A percentile compares a stretch with the other conserved stretches of the same genome.
These are phyloP conservation scores for Magallana gigas DNA, from an alignment of 1,140 invertebrate species.

Conservation along the genomic window DNA sequence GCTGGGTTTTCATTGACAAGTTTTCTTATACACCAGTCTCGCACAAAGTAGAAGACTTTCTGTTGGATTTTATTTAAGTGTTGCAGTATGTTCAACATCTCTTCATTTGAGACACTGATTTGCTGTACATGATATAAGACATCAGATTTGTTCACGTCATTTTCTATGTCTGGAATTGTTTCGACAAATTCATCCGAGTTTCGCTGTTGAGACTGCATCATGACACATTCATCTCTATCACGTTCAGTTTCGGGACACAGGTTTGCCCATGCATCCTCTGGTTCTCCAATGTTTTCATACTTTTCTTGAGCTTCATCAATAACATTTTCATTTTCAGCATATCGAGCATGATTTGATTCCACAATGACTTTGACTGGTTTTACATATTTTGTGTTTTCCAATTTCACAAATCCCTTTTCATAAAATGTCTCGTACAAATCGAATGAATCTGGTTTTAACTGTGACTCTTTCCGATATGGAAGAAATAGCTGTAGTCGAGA, in stretches of 20 bases:
- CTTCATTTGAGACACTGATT: not conserved
- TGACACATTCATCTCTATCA: too few species aligned
- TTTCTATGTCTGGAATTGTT: not conserved
- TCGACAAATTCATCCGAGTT: not conserved
- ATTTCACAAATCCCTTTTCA: constrained; percentile 45
- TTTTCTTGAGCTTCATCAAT: constrained; percentile 15
- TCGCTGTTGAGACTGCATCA: too few species aligned
- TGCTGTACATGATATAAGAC: not conserved
- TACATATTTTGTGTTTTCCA: not conserved
- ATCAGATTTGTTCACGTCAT: not conserved
- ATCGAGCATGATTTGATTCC: too few species aligned
- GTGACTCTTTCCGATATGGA: too few species aligned
- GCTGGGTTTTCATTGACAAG: constrained; percentile 14
- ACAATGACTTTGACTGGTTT: too few species aligned
- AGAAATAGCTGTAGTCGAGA: too few species aligned
- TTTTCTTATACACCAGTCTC: constrained; percentile 51
- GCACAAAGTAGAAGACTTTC: constrained; percentile 43
- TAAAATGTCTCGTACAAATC: constrained; percentile 49
- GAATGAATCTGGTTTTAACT: too few species aligned
- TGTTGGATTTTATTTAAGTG: constrained; percentile 20
- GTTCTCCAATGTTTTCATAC: not conserved
- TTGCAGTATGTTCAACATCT: not conserved
- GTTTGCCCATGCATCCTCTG: constrained; percentile 42
- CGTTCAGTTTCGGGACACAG: constrained; percentile 28
- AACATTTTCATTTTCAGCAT: not conserved